A percentile compares a stretch with the other conserved stretches of the same genome.
Evolutionary conservation across 2,797 vertebrate genomes (phyloP).

Genomic region (Pseudochirops cupreus): DNA sequence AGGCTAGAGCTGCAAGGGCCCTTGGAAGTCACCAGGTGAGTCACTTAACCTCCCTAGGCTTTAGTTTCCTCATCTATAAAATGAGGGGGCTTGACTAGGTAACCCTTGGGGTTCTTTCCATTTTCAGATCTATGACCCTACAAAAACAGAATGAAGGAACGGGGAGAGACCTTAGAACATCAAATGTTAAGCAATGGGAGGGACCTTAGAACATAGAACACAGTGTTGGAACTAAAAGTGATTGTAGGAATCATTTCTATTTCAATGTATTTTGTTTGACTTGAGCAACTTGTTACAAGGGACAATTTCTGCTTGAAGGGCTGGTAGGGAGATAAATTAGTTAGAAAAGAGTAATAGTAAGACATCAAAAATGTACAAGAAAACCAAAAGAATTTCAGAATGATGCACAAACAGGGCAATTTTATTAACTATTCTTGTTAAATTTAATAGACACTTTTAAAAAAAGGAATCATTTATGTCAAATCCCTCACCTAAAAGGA

Average conservation of each 20-base stretch:
- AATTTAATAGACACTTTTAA: background rate
- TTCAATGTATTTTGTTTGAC: background rate
- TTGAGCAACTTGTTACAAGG: background rate
- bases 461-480: background rate
- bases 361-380: background rate
- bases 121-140: background rate
- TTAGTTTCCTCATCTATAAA: conserved; percentile 20
- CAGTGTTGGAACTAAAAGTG: background rate
- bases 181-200: background rate
- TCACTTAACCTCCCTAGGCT: background rate
- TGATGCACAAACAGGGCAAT: background rate
- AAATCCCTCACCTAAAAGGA: background rate
- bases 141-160: background rate
- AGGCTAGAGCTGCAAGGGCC: background rate
- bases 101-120: background rate
- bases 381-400: background rate
- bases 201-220: background rate
- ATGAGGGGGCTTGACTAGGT: background rate
- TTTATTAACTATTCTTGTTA: background rate
- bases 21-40: background rate
- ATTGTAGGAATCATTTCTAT: background rate
- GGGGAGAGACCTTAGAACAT: background rate
- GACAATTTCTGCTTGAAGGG: background rate
- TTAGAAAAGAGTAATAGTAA: background rate
- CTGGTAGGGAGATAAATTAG: background rate